Conservation (phyloP, 2,113 vertebrate genomes). For the Hyla sarda region DNA sequence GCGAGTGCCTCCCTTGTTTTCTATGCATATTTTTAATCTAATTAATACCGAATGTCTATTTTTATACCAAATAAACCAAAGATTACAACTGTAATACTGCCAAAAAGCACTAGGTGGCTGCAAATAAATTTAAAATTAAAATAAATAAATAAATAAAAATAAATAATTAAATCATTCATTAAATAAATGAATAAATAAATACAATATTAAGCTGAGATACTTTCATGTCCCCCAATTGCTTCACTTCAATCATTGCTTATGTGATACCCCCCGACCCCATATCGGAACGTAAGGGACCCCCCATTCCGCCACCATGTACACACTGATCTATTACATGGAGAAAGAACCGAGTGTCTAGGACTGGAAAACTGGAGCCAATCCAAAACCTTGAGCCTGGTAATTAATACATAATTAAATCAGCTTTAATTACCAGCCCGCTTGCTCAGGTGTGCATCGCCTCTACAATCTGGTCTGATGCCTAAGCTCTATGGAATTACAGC, state of each 20-base stretch:
- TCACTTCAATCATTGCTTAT: not conserved
- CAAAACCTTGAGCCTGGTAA: constrained; percentile 30
- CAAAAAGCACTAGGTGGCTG: too few species aligned
- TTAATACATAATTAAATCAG: constrained; percentile 39
- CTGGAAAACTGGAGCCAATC: constrained; percentile 14
- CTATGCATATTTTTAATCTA: too few species aligned
- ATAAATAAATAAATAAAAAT: too few species aligned
- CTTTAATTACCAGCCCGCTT: constrained; percentile 29
- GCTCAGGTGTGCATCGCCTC: constrained; percentile 16
- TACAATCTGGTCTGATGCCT: constrained; percentile 14
- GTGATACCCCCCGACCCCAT: not conserved
- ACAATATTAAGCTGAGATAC: too few species aligned
- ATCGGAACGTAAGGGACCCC: not conserved
- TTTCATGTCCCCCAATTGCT: too few species aligned
- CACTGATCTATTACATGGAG: not conserved
- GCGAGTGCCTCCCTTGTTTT: too few species aligned
- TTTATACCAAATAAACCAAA: too few species aligned
- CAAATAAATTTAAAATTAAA: too few species aligned
- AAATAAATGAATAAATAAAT: too few species aligned
- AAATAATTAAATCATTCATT: too few species aligned
- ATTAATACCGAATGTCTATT: too few species aligned
- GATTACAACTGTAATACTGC: too few species aligned
- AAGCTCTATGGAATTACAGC: constrained; percentile 4
- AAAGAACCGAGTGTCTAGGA: not conserved
- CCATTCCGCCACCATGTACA: not conserved